Evolutionary conservation across 2,113 vertebrate species (phyloP).

Genomic region (Macrotus californicus): DNA sequence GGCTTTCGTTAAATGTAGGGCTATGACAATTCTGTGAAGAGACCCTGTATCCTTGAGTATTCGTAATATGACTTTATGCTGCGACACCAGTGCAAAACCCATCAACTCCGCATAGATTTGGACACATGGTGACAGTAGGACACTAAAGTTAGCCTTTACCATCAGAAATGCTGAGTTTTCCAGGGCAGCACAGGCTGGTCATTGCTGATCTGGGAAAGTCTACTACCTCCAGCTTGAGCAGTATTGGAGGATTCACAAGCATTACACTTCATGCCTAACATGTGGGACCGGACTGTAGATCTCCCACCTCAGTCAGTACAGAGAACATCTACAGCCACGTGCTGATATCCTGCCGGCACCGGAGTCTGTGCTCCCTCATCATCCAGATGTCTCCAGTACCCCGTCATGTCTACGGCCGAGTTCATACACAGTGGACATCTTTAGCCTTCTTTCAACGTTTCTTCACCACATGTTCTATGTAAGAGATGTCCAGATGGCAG

Average conservation of each 20-base stretch:
- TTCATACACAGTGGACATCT: conserved; percentile 95
- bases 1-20: not conserved
- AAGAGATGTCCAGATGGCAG: no score
- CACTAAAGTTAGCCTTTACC: not conserved
- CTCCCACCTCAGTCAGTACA: conserved; percentile 93
- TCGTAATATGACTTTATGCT: not conserved
- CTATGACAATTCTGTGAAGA: not conserved
- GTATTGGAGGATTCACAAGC: conserved; percentile 93
- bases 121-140: not conserved
- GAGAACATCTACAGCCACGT: conserved; percentile 89
- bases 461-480: no score
- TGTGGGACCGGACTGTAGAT: conserved; percentile 90
- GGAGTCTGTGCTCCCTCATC: conserved; percentile 88
- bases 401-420: conserved; percentile 87
- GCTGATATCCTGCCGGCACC: conserved; percentile 92
- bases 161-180: not conserved
- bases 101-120: not conserved
- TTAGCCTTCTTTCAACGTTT: conserved; percentile 74
- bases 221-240: conserved; percentile 84
- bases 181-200: accelerated
- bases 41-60: not conserved
- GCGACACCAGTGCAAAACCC: not conserved
- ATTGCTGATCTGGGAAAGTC: conserved; percentile 71
- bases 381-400: conserved; percentile 89
- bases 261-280: conserved; percentile 93